These are phyloP conservation scores for Athalia rosae DNA, from an alignment of 2,888 invertebrate species.

Conservation along the genomic window DNA sequence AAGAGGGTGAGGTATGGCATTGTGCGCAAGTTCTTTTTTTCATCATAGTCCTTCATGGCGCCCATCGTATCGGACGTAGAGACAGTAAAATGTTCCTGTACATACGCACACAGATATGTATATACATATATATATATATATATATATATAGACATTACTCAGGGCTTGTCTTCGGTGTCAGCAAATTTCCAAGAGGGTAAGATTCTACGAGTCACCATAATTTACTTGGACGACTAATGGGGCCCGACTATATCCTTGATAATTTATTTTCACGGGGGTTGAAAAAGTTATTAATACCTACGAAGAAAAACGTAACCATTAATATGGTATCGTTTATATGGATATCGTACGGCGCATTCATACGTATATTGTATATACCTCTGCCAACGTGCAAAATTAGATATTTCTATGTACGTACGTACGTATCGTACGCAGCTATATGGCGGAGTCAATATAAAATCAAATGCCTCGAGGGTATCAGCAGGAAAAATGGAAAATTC, in stretches of 20 bases:
- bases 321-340: slow-evolving; percentile 2
- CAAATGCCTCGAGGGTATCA: too few species aligned
- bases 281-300: slow-evolving; percentile 6
- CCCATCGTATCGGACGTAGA: neutral
- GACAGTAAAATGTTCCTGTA: neutral
- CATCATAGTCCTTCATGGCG: neutral
- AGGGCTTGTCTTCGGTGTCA: slow-evolving; percentile 34
- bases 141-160: slow-evolving; percentile 20
- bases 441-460: too few species aligned
- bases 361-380: too few species aligned
- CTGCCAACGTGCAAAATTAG: too few species aligned
- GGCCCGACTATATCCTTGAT: neutral
- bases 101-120: neutral
- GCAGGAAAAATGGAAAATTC: too few species aligned
- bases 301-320: neutral
- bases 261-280: slow-evolving; percentile 26
- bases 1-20: slow-evolving; percentile 3
- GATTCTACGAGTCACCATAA: slow-evolving; percentile 37
- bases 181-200: slow-evolving; percentile 26
- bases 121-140: neutral
- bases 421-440: too few species aligned
- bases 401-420: too few species aligned
- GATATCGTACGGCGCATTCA: too few species aligned
- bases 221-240: slow-evolving; percentile 23
- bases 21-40: neutral